Evolutionary conservation across 2,888 invertebrate genomes (phyloP).

Genomic region (Augochlorella aurata): DNA sequence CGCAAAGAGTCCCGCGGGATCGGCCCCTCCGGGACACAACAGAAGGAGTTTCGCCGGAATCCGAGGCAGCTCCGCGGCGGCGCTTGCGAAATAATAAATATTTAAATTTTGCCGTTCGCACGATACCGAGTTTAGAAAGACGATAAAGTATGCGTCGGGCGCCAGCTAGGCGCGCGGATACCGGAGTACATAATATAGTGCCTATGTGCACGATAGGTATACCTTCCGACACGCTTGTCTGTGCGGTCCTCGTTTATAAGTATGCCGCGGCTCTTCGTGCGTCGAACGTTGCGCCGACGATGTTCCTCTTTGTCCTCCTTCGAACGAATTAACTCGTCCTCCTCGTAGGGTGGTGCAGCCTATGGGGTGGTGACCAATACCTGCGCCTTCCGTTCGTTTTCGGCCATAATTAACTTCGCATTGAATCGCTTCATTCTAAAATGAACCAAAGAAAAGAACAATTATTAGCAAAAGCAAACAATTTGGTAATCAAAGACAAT

Average conservation of each 20-base stretch:
- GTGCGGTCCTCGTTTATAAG: constrained; percentile 58
- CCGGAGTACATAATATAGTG: constrained; percentile 60
- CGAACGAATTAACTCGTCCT: background rate
- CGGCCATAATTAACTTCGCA: too few relatives aligned
- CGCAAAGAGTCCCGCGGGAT: constrained; percentile 34
- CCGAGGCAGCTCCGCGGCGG: constrained; percentile 23
- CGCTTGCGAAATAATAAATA: constrained; percentile 65
- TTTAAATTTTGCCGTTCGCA: constrained; percentile 67
- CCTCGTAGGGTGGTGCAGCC: background rate
- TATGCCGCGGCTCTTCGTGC: constrained; percentile 20
- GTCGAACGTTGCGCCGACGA: background rate
- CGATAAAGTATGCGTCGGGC: constrained; percentile 72
- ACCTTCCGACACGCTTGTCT: constrained; percentile 65
- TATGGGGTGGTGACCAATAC: too few relatives aligned
- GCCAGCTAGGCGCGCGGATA: constrained; percentile 75
- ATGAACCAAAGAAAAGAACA: too few relatives aligned
- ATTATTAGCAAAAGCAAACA: too few relatives aligned
- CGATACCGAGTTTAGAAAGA: constrained; percentile 65
- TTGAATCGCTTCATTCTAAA: too few relatives aligned
- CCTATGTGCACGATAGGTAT: constrained; percentile 60
- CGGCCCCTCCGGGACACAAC: background rate
- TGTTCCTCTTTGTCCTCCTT: background rate
- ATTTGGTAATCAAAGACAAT: too few relatives aligned
- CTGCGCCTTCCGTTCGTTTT: too few relatives aligned
- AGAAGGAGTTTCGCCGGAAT: constrained; percentile 9